phyloP scores from a whole-genome alignment of 2,113 vertebrate species.

The Empidonax traillii region DNA sequence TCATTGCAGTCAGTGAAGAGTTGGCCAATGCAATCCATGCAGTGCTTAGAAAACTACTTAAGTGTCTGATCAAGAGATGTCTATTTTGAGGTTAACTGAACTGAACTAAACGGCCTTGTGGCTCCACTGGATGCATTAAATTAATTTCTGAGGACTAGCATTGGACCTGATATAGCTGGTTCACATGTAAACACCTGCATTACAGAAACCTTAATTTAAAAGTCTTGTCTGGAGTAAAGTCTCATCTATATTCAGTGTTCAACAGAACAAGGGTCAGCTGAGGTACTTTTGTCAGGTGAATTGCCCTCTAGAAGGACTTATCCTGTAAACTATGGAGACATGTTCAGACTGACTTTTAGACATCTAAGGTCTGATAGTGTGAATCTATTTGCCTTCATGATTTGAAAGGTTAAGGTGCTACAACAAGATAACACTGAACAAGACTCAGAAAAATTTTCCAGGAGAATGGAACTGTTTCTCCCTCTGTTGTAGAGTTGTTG shows the following conservation, averaged over 20 bases:
- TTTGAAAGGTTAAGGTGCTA: background rate
- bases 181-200: background rate
- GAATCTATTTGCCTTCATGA: background rate
- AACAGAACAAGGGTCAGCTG: background rate
- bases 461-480: background rate
- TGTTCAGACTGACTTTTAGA: background rate
- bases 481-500: background rate
- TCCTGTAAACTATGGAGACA: background rate
- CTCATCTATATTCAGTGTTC: background rate
- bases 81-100: background rate
- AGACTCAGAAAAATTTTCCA: background rate
- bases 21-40: background rate
- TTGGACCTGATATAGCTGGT: background rate
- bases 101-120: background rate
- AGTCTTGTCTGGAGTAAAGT: background rate
- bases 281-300: background rate
- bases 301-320: background rate
- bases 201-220: background rate
- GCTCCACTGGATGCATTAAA: background rate
- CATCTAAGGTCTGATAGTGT: background rate
- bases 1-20: background rate
- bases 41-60: background rate
- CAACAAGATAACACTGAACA: background rate
- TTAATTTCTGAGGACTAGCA: background rate
- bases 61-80: background rate